Conservation (phyloP, 1,140 invertebrate genomes). For the Brachionus manjavacas region DNA sequence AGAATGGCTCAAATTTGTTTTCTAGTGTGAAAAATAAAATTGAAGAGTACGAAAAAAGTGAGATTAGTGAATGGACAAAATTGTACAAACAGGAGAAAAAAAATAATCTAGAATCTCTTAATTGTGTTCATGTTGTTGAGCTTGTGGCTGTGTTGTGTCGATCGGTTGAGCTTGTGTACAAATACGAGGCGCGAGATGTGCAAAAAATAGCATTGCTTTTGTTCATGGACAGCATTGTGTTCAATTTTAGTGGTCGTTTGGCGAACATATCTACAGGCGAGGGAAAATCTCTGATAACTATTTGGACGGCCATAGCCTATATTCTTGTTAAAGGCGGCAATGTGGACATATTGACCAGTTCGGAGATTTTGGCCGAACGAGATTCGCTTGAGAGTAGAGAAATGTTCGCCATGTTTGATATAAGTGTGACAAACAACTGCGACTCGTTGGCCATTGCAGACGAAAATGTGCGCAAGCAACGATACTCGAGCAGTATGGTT, state of each 20-base stretch:
- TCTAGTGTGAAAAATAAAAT: neutral
- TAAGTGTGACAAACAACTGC: neutral
- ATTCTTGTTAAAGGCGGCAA: neutral
- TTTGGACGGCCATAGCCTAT: neutral
- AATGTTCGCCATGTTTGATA: neutral
- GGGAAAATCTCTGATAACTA: neutral
- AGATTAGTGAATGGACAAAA: neutral
- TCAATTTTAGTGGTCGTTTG: neutral
- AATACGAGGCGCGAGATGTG: neutral
- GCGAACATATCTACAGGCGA: slow-evolving; percentile 13
- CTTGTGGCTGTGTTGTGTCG: neutral
- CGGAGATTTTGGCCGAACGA: neutral
- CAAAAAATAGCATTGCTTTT: slow-evolving; percentile 5
- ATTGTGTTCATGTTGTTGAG: neutral
- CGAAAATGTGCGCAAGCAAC: neutral
- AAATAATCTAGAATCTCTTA: neutral
- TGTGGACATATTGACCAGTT: slow-evolving; percentile 22
- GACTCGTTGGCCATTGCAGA: neutral
- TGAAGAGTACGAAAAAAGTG: neutral
- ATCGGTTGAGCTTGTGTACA: neutral
- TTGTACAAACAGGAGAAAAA: neutral
- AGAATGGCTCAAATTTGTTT: neutral
- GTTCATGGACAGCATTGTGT: neutral
- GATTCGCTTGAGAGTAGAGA: neutral
- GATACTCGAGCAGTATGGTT: neutral